phyloP scores from a whole-genome alignment of 2,113 vertebrate genomes.

The Ginglymostoma cirratum region DNA sequence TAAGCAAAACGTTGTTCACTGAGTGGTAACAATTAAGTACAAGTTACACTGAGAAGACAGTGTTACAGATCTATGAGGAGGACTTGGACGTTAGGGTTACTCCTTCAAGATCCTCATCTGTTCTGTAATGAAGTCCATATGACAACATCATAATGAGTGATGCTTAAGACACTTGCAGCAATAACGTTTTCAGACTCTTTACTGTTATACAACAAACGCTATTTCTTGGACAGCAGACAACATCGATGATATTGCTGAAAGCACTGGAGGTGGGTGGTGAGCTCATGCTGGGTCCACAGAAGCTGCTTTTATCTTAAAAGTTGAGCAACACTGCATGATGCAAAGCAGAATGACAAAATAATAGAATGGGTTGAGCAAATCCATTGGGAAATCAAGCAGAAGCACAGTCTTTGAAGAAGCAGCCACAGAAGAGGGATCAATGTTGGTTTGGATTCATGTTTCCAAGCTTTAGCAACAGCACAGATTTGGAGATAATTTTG shows the following conservation, averaged over 20 bases:
- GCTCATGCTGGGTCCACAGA: not conserved
- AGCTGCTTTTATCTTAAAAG: not conserved
- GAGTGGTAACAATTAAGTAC: no score
- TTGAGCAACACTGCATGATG: not conserved
- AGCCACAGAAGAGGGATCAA: not conserved
- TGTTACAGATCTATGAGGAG: no score
- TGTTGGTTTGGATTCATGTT: not conserved
- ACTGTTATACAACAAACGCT: no score
- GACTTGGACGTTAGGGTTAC: no score
- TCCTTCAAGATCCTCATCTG: no score
- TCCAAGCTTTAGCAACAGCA: not conserved
- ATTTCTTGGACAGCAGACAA: no score
- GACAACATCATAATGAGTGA: no score
- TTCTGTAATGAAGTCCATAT: no score
- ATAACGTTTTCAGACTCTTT: no score
- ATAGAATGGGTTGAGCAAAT: not conserved
- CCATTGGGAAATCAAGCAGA: not conserved
- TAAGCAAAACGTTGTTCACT: no score
- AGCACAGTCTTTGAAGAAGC: not conserved
- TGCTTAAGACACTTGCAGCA: no score
- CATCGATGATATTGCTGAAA: not conserved
- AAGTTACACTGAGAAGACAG: no score
- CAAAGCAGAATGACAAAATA: not conserved
- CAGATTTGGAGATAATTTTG: not conserved
- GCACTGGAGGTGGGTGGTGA: not conserved